phyloP scores from a whole-genome alignment of 2,113 vertebrate species.

The Misgurnus mizolepis region DNA sequence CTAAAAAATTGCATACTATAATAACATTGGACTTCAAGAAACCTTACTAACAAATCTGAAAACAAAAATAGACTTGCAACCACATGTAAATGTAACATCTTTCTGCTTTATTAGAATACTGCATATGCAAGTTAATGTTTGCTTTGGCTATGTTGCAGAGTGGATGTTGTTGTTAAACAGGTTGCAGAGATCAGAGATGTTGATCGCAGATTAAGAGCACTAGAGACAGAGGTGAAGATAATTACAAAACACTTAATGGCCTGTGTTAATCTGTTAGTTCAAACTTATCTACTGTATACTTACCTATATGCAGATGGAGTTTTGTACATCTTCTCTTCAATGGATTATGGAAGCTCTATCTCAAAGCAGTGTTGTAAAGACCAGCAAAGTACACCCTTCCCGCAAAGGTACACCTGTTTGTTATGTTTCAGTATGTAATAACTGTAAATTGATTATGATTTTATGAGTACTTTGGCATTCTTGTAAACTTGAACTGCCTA shows the following conservation, averaged over 20 bases:
- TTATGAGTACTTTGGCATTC: no score
- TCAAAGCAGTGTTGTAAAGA: constrained; percentile 70
- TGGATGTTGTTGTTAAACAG: constrained; percentile 47
- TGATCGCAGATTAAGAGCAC: constrained; percentile 42
- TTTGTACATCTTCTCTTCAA: constrained; percentile 77
- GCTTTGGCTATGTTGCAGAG: constrained; percentile 23
- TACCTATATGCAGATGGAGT: constrained; percentile 75
- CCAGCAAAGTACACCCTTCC: constrained; percentile 67
- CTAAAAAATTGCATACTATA: no score
- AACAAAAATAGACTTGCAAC: no score
- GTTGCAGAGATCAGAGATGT: constrained; percentile 53
- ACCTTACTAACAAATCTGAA: no score
- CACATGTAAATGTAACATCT: neutral
- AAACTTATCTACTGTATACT: neutral
- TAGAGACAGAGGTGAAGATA: constrained; percentile 46
- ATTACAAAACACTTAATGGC: neutral
- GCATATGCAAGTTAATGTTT: neutral
- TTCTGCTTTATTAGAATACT: neutral
- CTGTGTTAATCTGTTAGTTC: neutral
- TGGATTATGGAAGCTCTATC: constrained; percentile 83
- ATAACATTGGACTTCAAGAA: no score
- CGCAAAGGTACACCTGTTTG: constrained; percentile 62
- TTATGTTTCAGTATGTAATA: neutral
- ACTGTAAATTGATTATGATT: no score
- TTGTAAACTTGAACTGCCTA: no score